Base-by-base conservation (phyloP, 2,888 invertebrate genomes). In the Calephelis perditalis region DNA sequence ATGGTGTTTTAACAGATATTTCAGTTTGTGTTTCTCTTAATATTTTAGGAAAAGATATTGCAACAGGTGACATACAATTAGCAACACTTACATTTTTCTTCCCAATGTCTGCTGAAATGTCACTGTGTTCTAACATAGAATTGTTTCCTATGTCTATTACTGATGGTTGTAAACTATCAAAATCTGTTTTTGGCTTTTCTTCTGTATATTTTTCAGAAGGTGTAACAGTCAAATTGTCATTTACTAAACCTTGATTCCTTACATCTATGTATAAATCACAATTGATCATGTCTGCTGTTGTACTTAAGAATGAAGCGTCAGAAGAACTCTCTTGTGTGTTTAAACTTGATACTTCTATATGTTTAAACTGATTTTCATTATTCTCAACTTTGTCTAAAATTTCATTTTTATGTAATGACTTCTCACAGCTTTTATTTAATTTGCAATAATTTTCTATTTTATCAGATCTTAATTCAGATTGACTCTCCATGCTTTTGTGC, bases 401-500 rank as follows among this genome's bases (percentile, higher is more conserved):
- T 64, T 72, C 80, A 69, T 77, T 80, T 65, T 79, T 83, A 67
- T 70, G 77, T 79, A 76, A 79, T 82, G 74, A 70, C 78, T 69
- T 90, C 89, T 77, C 54, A 6, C 88, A 82, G 79, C 85, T 87
- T 77, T 90, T 90, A 77, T 90, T 90, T 76, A 90, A 80, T 78
- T 89, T 90, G 84, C 90, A 90, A 80, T 86, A 90, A 77, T 90
- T 90, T 74, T 88, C 88, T 71, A 90, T 78, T 82, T 81, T 87
- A 64, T 89, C 88, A 89, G 89, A 89, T 88, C 88, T 90, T 68
- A 68, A 67, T 72, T 81, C 82, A 77, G 75, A 70, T 79, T 78
- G 79, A 71, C 65, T 73, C 68, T 74, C 73, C 71, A 69, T 63
- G 69, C 75, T 70, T 72, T 75, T 78, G 66, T 73, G 72, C 73